These are phyloP conservation scores for Indicator indicator DNA, from an alignment of 2,113 vertebrate genomes.

Conservation along the genomic window DNA sequence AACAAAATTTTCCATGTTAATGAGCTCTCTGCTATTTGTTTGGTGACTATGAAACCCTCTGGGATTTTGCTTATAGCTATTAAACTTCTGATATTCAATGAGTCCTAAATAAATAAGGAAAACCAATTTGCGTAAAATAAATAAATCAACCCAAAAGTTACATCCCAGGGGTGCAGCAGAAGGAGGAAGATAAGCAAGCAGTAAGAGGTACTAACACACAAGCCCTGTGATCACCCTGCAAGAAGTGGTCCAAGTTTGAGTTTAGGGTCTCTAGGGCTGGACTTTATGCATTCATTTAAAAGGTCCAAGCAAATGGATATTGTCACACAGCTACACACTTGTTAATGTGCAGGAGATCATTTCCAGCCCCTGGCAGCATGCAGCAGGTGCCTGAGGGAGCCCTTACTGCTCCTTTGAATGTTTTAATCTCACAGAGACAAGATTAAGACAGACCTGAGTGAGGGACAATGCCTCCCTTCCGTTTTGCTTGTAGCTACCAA, in stretches of 20 bases:
- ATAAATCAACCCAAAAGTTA: background rate
- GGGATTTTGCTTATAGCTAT: background rate
- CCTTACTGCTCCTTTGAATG: background rate
- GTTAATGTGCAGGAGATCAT: rapidly evolving
- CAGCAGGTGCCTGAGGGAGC: background rate
- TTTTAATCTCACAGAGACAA: background rate
- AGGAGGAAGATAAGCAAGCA: rapidly evolving
- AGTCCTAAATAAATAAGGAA: background rate
- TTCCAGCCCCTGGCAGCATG: background rate
- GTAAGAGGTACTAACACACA: rapidly evolving
- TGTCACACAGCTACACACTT: background rate
- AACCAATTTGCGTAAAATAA: background rate
- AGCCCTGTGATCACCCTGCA: background rate
- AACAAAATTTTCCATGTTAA: background rate
- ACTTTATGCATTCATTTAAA: background rate
- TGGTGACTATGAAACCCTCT: background rate
- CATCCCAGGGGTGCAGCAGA: background rate
- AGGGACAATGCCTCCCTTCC: background rate
- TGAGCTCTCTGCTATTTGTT: background rate
- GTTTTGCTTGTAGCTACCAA: background rate
- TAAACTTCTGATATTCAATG: background rate
- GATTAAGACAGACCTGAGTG: background rate
- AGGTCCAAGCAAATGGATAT: background rate
- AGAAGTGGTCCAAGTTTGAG: too few relatives aligned
- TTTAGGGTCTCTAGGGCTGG: too few relatives aligned